phyloP scores from a whole-genome alignment of 2,888 invertebrate genomes.

The Urechis unicinctus region DNA sequence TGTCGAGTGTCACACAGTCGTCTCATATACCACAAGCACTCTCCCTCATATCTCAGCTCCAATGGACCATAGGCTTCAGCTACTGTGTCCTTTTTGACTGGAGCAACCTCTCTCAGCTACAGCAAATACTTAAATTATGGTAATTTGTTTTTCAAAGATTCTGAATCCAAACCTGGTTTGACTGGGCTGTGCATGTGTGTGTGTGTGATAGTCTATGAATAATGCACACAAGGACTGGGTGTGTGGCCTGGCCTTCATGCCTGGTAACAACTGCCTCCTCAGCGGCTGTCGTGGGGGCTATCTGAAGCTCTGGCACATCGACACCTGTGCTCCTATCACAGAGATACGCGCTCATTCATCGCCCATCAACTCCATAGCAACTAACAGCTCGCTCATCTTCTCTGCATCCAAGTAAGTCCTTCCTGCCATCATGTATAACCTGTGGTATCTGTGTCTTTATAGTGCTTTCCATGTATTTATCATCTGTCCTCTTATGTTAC shows the following conservation, averaged over 20 bases:
- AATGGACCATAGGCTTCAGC: too few relatives aligned
- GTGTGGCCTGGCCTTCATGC: slow-evolving; percentile 64
- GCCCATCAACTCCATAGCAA: slow-evolving; percentile 65
- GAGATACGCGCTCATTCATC: slow-evolving; percentile 65
- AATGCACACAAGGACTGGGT: slow-evolving; percentile 85
- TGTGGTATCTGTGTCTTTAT: too few relatives aligned
- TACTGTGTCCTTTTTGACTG: too few relatives aligned
- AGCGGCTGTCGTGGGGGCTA: slow-evolving; percentile 72
- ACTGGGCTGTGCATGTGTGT: neutral
- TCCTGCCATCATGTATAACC: neutral
- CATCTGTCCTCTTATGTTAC: too few relatives aligned
- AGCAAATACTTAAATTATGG: too few relatives aligned
- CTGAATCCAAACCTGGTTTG: too few relatives aligned
- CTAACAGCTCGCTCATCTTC: slow-evolving; percentile 63
- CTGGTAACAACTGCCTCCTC: slow-evolving; percentile 58
- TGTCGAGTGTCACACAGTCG: neutral
- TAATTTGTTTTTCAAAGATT: too few relatives aligned
- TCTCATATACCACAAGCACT: too few relatives aligned
- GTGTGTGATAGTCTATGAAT: slow-evolving; percentile 59
- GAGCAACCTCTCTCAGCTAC: too few relatives aligned
- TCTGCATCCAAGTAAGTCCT: slow-evolving; percentile 74
- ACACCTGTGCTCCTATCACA: slow-evolving; percentile 62
- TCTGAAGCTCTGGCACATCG: slow-evolving; percentile 69
- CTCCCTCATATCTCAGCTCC: too few relatives aligned
- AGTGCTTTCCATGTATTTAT: too few relatives aligned